phyloP scores from a whole-genome alignment of 2,113 vertebrate genomes.

The Excalfactoria chinensis region DNA sequence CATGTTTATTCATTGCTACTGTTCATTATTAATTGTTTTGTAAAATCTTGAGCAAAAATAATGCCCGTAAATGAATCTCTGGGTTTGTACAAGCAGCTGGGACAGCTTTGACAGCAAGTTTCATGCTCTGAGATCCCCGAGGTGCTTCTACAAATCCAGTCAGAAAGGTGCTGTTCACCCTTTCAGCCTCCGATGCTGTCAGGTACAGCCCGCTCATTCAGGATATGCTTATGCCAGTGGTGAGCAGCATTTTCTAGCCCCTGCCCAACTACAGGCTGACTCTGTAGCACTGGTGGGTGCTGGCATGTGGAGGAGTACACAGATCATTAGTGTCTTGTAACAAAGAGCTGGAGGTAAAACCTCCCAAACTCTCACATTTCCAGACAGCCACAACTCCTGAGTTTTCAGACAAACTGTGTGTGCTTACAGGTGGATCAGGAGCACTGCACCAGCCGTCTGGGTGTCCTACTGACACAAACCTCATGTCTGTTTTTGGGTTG shows the following conservation, averaged over 20 bases:
- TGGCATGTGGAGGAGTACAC: not conserved
- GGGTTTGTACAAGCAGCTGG: rapidly evolving
- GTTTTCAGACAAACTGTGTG: not conserved
- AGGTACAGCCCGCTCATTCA: not conserved
- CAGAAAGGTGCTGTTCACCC: not conserved
- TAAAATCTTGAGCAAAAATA: not conserved
- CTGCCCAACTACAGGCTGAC: not conserved
- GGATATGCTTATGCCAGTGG: not conserved
- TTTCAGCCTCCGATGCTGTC: not conserved
- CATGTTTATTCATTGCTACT: rapidly evolving
- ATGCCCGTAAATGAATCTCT: not conserved
- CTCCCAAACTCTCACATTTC: not conserved
- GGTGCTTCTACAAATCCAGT: rapidly evolving
- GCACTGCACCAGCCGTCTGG: rapidly evolving
- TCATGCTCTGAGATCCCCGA: rapidly evolving
- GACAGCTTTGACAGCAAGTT: rapidly evolving
- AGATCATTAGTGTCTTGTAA: not conserved
- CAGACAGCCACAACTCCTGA: not conserved
- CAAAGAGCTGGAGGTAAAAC: not conserved
- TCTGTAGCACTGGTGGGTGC: too few species aligned
- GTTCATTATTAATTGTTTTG: not conserved
- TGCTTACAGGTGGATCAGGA: not conserved
- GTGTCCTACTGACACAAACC: not conserved
- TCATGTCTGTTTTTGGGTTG: not conserved
- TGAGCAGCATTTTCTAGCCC: not conserved